Conservation (phyloP, 2,113 vertebrate genomes). For the Anolis carolinensis region DNA sequence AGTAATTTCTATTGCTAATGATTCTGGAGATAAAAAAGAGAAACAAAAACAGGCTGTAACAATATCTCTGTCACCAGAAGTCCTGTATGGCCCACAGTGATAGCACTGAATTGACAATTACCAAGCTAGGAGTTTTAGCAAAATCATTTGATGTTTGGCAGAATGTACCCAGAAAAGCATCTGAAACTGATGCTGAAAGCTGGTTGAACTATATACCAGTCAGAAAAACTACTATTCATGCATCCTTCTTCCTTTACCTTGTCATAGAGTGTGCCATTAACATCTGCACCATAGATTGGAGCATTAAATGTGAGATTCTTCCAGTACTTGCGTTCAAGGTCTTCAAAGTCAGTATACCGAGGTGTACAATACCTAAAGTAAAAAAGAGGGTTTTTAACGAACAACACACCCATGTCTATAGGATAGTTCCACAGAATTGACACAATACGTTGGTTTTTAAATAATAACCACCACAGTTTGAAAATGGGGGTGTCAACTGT, state of each 20-base stretch:
- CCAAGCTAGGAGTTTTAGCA: background rate
- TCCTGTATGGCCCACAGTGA: background rate
- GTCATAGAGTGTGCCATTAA: conserved; percentile 93
- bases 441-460: background rate
- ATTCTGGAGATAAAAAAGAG: background rate
- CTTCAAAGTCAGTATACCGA: conserved; percentile 89
- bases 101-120: background rate
- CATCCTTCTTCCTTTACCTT: conserved; percentile 75
- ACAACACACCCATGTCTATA: background rate
- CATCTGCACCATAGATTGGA: conserved; percentile 94
- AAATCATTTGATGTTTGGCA: background rate
- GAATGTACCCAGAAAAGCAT: background rate
- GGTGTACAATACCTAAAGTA: conserved; percentile 90
- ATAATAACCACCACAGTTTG: background rate
- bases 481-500: background rate
- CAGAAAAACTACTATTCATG: background rate
- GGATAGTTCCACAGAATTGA: background rate
- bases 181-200: background rate
- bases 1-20: background rate
- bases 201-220: background rate
- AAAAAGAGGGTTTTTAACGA: background rate
- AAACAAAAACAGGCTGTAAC: too few relatives aligned
- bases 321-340: conserved; percentile 97
- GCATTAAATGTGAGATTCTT: conserved; percentile 96
- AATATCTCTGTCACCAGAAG: too few relatives aligned